Conservation (phyloP, 2,888 invertebrate genomes). For the Cancer borealis region DNA sequence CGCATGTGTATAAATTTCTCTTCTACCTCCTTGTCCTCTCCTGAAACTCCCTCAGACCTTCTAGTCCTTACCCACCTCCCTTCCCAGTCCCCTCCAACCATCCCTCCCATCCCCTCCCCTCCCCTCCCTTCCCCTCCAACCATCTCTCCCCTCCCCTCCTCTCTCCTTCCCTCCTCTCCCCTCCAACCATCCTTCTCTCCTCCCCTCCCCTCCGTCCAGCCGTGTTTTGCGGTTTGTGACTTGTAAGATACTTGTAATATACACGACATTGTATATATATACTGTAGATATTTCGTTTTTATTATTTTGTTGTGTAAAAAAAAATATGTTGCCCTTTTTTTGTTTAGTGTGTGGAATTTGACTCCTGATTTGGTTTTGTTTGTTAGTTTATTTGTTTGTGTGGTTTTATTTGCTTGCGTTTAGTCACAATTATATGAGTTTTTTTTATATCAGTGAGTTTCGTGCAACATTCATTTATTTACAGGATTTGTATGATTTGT, state of each 20-base stretch:
- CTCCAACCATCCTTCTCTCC: not conserved
- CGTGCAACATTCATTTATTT: not conserved
- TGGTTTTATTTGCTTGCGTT: not conserved
- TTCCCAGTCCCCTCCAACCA: not conserved
- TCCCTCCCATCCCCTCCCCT: not conserved
- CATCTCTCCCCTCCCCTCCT: not conserved
- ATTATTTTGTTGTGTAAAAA: not conserved
- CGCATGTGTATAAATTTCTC: not conserved
- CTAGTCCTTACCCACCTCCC: not conserved
- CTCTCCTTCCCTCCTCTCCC: not conserved
- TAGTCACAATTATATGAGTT: not conserved
- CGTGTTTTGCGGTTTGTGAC: not conserved
- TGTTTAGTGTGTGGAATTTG: not conserved
- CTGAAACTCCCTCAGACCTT: not conserved
- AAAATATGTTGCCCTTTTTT: not conserved
- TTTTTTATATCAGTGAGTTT: not conserved
- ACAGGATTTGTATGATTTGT: not conserved
- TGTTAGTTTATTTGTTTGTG: not conserved
- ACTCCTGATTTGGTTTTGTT: not conserved
- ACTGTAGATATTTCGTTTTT: not conserved
- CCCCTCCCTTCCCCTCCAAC: not conserved
- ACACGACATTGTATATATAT: not conserved
- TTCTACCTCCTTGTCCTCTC: not conserved
- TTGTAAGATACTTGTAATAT: constrained; percentile 29
- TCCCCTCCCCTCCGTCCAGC: not conserved